Evolutionary conservation across 2,113 vertebrate genomes (phyloP).

Genomic region (Apteryx mantelli): DNA sequence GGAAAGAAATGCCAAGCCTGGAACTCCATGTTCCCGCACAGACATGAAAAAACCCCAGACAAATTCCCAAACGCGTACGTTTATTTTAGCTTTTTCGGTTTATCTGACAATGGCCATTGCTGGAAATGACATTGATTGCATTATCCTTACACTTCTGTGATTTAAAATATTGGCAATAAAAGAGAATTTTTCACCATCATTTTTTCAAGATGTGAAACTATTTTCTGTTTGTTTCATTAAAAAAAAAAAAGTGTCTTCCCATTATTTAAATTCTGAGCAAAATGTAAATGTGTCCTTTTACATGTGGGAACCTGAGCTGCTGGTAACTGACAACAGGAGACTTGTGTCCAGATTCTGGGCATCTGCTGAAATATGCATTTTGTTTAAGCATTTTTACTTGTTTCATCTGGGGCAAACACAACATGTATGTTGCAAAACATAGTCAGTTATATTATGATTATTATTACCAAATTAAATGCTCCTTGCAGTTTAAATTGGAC

Average conservation of each 20-base stretch:
- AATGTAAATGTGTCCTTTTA: neutral
- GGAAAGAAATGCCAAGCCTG: slow-evolving; percentile 92
- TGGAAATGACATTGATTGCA: neutral
- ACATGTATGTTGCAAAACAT: neutral
- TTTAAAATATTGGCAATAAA: neutral
- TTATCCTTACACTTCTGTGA: neutral
- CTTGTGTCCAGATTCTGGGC: neutral
- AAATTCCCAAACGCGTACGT: slow-evolving; percentile 82
- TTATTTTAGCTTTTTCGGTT: neutral
- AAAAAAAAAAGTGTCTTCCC: neutral
- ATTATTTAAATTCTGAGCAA: neutral
- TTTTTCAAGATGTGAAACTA: neutral
- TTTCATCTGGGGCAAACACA: neutral
- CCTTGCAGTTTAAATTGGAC: neutral
- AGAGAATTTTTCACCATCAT: neutral
- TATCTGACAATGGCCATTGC: neutral
- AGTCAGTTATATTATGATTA: neutral
- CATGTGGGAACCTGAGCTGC: neutral
- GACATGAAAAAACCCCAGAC: slow-evolving; percentile 81
- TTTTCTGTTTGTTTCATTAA: neutral
- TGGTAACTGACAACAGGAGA: neutral
- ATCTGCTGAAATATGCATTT: neutral
- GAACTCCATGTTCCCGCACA: slow-evolving; percentile 87
- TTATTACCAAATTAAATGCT: neutral
- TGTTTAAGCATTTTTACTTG: neutral